Evolutionary conservation across 2,797 vertebrate genomes (phyloP), one percentile per base, ranked within the genome.

Genomic region (Scleropages formosus): DNA sequence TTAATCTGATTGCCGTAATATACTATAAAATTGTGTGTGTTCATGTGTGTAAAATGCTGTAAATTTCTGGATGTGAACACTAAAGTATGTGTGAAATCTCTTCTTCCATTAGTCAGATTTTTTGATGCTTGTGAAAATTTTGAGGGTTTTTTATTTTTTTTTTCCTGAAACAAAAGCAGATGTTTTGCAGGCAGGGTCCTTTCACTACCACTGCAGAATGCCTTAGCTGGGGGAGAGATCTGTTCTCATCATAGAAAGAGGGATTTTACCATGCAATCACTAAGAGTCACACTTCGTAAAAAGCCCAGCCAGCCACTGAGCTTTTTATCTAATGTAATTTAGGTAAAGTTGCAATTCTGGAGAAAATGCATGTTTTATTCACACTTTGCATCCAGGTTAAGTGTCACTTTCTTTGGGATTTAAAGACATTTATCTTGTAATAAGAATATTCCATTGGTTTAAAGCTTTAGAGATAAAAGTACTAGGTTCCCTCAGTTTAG

Each of bases 371-470:
- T 15, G 13, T 44, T 49, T 4, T 26, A 49, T 31, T 46, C 26
- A 24, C 47, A 16, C 47, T 24, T 69, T 69, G n/a, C 47, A 46
- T 69, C 53, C 18, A 9, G 20, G 47, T 44, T 47, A 11, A 53
- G 22, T 39, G 13, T 26, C n/a, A 53, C 15, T 12, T 22, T 69
- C 22, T 68, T 47, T 18, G 44, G 66, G 22, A 53, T 51, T 69
- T 69, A 39, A 67, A 47, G 67, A 46, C 65, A 53, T 69, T 69
- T 56, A 51, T 7, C 8, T 53, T 53, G 12, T 15, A 71, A 71
- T 18, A 71, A 49, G 51, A 22, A 56, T 53, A 51, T 56, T 18
- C 53, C 56, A 31, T 31, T 39, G 31, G 6, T 39, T 39, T 39
- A 39, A 39, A 39, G 6, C 39, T 2, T 39, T 6, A 39, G 31